These are phyloP conservation scores for Leucosticte australis DNA, from an alignment of 2,113 vertebrate species.

Conservation along the genomic window DNA sequence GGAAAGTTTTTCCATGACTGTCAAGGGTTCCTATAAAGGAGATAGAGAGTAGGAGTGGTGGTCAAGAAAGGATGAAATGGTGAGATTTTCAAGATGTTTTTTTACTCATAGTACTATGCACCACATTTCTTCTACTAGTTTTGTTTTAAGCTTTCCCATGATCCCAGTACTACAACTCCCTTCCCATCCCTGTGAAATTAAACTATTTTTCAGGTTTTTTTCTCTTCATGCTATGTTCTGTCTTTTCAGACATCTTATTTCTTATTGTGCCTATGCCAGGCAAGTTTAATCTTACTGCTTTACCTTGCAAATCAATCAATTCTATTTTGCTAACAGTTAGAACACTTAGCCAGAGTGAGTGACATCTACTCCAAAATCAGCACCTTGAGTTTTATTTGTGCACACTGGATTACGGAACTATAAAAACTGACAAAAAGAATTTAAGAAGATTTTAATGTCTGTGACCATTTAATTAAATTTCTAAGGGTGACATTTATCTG, in stretches of 20 bases:
- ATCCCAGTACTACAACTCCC: not conserved
- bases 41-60: accelerated
- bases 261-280: not conserved
- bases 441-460: not conserved
- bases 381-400: not conserved
- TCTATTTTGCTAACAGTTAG: not conserved
- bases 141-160: not conserved
- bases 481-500: not conserved
- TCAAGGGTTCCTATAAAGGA: not conserved
- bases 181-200: not conserved
- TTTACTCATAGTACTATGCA: not conserved
- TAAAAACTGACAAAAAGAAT: not conserved
- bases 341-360: not conserved
- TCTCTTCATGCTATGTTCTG: not conserved
- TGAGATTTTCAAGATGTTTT: not conserved
- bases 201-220: not conserved
- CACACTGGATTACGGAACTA: not conserved
- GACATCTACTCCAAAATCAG: not conserved
- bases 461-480: not conserved
- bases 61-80: not conserved
- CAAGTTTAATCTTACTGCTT: not conserved
- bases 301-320: not conserved
- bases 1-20: not conserved
- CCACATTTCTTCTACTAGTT: not conserved
- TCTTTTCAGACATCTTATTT: not conserved